phyloP scores from a whole-genome alignment of 2,113 vertebrate species.

The Odontesthes bonariensis region DNA sequence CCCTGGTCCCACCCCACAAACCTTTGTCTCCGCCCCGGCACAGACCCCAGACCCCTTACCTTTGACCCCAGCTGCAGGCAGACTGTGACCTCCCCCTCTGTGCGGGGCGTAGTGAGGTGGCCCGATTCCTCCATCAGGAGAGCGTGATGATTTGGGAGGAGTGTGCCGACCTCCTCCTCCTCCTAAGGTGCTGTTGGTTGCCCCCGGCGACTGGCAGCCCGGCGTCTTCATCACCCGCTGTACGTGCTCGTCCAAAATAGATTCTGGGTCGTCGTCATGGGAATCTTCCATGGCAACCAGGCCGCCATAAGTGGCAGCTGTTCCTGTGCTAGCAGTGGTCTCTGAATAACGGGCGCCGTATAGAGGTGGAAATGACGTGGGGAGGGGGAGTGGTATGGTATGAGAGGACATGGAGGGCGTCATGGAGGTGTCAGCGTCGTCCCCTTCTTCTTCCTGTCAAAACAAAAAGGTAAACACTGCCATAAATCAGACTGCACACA shows the following conservation, averaged over 20 bases:
- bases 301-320: conserved; percentile 77
- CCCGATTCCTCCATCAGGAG: conserved; percentile 85
- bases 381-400: conserved; percentile 85
- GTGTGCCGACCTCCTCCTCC: conserved; percentile 85
- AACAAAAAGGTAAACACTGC: conserved; percentile 17
- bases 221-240: conserved; percentile 95
- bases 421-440: conserved; percentile 88
- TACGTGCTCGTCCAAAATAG: conserved; percentile 93
- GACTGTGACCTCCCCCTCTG: conserved; percentile 64
- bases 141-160: conserved; percentile 87
- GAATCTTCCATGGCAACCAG: conserved; percentile 87
- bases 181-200: conserved; percentile 77
- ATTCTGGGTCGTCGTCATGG: conserved; percentile 92
- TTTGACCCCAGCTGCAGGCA: conserved; percentile 72
- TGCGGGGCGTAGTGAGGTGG: conserved; percentile 78
- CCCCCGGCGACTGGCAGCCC: conserved; percentile 92
- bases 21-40: not conserved
- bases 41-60: conserved; percentile 60
- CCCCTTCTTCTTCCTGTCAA: conserved; percentile 93
- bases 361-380: conserved; percentile 82
- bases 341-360: conserved; percentile 90
- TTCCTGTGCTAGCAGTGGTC: conserved; percentile 76
- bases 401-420: conserved; percentile 82
- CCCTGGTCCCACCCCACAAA: not conserved
- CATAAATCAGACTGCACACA: not conserved